Conservation (phyloP, 2,113 vertebrate species). For the Felis chaus region DNA sequence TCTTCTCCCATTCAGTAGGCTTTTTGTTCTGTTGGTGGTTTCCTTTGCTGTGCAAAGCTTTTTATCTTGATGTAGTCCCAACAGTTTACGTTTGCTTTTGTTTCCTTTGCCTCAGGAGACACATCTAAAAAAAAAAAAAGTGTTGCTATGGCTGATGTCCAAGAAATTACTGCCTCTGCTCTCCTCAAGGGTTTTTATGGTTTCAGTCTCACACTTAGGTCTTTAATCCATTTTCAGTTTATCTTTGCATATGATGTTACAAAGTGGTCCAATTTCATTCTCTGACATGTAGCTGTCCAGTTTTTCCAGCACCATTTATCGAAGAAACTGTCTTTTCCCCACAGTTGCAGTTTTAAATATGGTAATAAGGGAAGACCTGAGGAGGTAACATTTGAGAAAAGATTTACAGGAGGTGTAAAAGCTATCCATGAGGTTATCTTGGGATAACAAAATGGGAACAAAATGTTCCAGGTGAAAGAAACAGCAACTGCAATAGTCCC, state of each 20-base stretch:
- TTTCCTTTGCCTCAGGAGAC: background rate
- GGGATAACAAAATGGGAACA: no score
- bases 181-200: background rate
- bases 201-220: background rate
- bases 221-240: background rate
- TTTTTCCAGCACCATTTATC: background rate
- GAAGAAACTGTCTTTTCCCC: background rate
- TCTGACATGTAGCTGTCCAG: background rate
- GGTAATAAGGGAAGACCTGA: background rate
- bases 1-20: background rate
- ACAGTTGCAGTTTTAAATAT: background rate
- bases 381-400: background rate
- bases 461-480: background rate
- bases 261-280: background rate
- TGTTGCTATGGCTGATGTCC: background rate
- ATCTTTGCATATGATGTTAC: background rate
- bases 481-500: background rate
- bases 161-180: background rate
- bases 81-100: background rate
- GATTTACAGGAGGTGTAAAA: background rate
- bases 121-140: background rate
- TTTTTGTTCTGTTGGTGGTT: background rate
- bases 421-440: background rate
- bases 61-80: background rate
- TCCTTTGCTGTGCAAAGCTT: background rate